Evolutionary conservation across 2,113 vertebrate genomes (phyloP).

Genomic region (Lepus timidus): DNA sequence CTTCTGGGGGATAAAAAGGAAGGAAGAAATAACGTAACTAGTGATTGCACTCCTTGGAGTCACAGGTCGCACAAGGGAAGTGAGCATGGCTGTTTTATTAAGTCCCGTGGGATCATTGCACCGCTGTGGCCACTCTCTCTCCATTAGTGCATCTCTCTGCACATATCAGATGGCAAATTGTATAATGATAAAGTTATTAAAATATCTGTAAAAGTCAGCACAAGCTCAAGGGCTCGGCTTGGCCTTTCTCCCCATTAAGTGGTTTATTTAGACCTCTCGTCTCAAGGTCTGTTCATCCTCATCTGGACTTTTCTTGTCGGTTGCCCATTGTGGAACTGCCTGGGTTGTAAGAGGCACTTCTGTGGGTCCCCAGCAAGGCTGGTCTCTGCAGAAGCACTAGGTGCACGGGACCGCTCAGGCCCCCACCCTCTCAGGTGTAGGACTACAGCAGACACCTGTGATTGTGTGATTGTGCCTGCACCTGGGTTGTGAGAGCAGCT

Average conservation of each 20-base stretch:
- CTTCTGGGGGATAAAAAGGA: neutral
- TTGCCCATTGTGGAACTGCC: neutral
- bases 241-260: neutral
- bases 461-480: neutral
- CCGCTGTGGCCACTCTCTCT: neutral
- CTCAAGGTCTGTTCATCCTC: constrained; percentile 21
- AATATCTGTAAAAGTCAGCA: constrained; percentile 52
- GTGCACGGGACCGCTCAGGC: accelerated
- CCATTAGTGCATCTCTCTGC: constrained; percentile 57
- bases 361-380: neutral
- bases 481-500: too few species aligned
- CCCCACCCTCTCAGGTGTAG: accelerated
- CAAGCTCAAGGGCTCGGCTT: constrained; percentile 12
- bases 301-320: neutral
- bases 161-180: constrained; percentile 47
- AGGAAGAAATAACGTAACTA: constrained; percentile 4
- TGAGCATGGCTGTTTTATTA: neutral
- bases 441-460: accelerated
- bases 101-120: neutral
- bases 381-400: neutral
- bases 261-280: neutral
- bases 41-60: neutral
- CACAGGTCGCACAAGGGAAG: neutral
- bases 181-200: constrained; percentile 30
- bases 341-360: neutral